Percentiles rank a stretch among this genome's conserved stretches.
Conservation (phyloP, 2,888 invertebrate species). For the Pseudococcus viburni region DNA sequence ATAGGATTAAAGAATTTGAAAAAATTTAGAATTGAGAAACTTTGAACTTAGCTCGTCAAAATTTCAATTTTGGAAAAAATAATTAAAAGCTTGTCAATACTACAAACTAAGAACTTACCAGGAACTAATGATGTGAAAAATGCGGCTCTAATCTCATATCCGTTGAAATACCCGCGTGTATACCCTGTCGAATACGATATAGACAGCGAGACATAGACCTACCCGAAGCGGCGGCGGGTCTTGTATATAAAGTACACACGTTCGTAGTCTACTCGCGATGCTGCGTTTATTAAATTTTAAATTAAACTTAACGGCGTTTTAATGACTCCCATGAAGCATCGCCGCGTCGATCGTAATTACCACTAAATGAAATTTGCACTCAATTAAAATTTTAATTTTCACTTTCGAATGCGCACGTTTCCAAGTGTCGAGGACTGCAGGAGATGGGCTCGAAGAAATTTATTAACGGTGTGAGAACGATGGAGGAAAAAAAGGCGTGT, state of each 20-base stretch:
- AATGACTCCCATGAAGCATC: constrained; percentile 58
- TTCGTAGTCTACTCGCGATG: neutral
- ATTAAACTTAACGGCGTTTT: constrained; percentile 63
- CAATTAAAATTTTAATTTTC: constrained; percentile 65
- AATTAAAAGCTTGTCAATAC: too few relatives aligned
- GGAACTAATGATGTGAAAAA: too few relatives aligned
- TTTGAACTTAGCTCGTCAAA: too few relatives aligned
- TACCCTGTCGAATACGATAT: neutral
- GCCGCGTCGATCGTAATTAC: constrained; percentile 60
- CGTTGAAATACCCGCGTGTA: neutral
- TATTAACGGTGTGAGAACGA: neutral
- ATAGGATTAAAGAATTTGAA: too few relatives aligned
- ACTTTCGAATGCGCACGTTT: neutral
- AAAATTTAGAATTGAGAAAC: too few relatives aligned
- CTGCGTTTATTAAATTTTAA: constrained; percentile 62
- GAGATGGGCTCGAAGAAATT: neutral
- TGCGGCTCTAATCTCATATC: neutral
- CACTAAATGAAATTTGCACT: constrained; percentile 63
- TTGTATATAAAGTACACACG: neutral
- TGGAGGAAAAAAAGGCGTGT: neutral
- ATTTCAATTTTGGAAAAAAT: too few relatives aligned
- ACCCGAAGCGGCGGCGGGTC: neutral
- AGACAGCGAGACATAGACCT: neutral
- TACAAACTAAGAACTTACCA: too few relatives aligned
- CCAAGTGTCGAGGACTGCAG: neutral